These are phyloP conservation scores for Lasiurus cinereus DNA, from an alignment of 2,113 vertebrate genomes.

Conservation along the genomic window DNA sequence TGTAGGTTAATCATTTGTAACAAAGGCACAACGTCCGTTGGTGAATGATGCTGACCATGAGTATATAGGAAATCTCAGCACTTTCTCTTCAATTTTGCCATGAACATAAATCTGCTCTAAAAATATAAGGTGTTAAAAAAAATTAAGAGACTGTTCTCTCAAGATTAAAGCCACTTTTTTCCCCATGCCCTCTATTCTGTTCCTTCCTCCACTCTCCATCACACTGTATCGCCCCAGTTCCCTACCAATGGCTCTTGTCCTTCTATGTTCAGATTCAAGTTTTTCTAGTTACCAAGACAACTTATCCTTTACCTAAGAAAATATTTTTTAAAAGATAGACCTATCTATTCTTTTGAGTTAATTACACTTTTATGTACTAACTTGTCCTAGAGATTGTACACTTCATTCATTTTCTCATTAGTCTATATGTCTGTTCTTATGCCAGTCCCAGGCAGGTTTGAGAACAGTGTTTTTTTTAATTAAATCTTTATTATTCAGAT, in stretches of 20 bases:
- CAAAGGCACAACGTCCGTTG: not conserved
- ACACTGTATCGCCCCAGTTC: rapidly evolving
- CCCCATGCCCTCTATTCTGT: not conserved
- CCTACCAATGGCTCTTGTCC: not conserved
- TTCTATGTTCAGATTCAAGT: not conserved
- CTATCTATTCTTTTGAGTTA: not conserved
- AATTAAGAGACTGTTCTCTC: not conserved
- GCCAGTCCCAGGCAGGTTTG: too few relatives aligned
- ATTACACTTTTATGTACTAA: not conserved
- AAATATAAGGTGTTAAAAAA: not conserved
- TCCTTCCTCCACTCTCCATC: not conserved
- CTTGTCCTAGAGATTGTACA: not conserved
- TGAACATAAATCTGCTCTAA: not conserved
- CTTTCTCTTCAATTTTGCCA: not conserved
- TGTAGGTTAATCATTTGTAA: not conserved
- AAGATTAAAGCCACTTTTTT: not conserved
- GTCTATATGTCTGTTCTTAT: too few relatives aligned
- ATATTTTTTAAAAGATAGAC: not conserved
- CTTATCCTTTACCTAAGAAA: not conserved
- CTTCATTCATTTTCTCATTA: not conserved
- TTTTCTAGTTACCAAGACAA: not conserved
- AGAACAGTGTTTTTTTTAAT: too few relatives aligned
- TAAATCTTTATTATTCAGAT: too few relatives aligned
- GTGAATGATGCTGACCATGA: not conserved
- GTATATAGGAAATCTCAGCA: not conserved